Conservation (phyloP, 2,888 invertebrate species). For the Brachyopa scutellaris region DNA sequence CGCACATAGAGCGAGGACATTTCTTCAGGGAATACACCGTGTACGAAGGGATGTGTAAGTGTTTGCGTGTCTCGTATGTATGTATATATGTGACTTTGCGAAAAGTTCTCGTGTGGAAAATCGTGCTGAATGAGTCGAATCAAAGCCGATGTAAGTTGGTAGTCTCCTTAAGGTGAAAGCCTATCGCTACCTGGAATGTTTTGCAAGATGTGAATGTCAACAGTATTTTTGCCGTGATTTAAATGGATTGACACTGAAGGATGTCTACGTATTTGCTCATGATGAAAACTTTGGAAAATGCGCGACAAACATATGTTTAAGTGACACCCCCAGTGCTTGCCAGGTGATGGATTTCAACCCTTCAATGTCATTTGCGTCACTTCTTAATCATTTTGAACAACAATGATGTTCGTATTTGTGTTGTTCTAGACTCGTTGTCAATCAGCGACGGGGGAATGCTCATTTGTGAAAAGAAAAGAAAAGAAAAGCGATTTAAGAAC, state of each 20-base stretch:
- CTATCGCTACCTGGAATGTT: constrained; percentile 24
- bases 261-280: constrained; percentile 27
- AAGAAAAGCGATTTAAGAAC: too few relatives aligned
- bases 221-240: constrained; percentile 30
- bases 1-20: constrained; percentile 10
- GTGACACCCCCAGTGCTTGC: background rate
- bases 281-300: constrained; percentile 2
- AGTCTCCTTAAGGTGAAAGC: constrained; percentile 24
- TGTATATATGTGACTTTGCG: constrained; percentile 27
- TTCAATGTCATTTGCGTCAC: constrained; percentile 3
- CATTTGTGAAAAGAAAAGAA: too few relatives aligned
- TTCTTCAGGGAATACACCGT: background rate
- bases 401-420: background rate
- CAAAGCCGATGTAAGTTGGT: constrained; percentile 43
- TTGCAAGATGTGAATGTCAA: constrained; percentile 15
- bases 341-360: background rate
- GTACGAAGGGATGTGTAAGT: background rate
- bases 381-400: background rate
- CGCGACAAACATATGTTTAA: too few relatives aligned
- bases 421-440: too few relatives aligned
- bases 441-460: too few relatives aligned
- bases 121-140: constrained; percentile 65
- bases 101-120: constrained; percentile 57
- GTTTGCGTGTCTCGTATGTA: constrained; percentile 41
- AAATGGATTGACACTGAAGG: constrained; percentile 48